A percentile compares a stretch with the other conserved stretches of the same genome.
Conservation (phyloP, 2,888 invertebrate genomes). For the Sesia apiformis region DNA sequence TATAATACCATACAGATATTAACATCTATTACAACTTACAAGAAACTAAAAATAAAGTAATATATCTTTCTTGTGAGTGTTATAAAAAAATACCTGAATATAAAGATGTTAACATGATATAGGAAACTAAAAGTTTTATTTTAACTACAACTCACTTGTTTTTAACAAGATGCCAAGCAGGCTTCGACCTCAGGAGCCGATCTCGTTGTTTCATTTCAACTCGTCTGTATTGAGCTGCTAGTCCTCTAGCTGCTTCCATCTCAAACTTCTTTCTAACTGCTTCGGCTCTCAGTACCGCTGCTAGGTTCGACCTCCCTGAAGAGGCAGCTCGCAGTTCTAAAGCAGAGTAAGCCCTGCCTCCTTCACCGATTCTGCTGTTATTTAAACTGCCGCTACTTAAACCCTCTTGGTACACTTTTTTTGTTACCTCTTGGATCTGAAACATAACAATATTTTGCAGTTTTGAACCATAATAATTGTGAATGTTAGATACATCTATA, state of each 20-base stretch:
- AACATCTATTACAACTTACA: too few relatives aligned
- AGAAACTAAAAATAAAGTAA: background rate
- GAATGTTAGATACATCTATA: too few relatives aligned
- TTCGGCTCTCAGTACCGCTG: conserved; percentile 78
- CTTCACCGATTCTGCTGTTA: conserved; percentile 22
- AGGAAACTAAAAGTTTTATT: background rate
- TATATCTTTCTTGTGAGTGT: background rate
- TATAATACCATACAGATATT: too few relatives aligned
- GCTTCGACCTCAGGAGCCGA: conserved; percentile 75
- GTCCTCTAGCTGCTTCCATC: conserved; percentile 72
- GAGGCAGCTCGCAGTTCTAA: conserved; percentile 51
- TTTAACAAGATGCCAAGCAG: conserved; percentile 81
- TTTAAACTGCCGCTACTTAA: conserved; percentile 40
- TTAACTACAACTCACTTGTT: conserved; percentile 49
- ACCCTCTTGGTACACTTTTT: conserved; percentile 50
- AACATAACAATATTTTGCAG: conserved; percentile 9
- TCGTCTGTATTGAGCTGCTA: conserved; percentile 75
- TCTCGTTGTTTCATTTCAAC: conserved; percentile 76
- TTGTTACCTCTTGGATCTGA: conserved; percentile 54
- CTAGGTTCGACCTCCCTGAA: conserved; percentile 75
- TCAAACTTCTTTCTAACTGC: conserved; percentile 77
- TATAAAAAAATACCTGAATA: background rate
- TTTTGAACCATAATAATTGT: too few relatives aligned
- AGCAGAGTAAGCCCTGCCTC: conserved; percentile 55
- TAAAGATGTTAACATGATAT: background rate